These are phyloP conservation scores for Promerops cafer DNA, from an alignment of 2,113 vertebrate species.

Conservation along the genomic window DNA sequence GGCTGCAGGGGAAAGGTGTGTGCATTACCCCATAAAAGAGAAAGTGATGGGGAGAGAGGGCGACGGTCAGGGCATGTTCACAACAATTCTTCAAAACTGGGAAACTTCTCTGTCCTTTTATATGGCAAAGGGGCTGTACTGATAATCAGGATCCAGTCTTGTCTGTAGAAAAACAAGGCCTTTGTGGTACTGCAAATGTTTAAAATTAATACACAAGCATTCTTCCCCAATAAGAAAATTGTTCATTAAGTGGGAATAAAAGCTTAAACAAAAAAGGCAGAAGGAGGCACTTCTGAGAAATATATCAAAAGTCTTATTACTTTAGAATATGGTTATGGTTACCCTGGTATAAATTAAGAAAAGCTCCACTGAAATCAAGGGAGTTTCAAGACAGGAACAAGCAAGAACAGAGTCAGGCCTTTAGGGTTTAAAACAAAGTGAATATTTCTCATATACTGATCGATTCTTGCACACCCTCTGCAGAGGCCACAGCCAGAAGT, in stretches of 20 bases:
- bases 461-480: not conserved
- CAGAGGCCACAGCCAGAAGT: not conserved
- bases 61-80: not conserved
- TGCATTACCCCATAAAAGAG: not conserved
- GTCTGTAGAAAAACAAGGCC: not conserved
- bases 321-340: slow-evolving; percentile 38
- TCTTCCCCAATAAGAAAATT: slow-evolving; percentile 6
- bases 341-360: slow-evolving; percentile 40
- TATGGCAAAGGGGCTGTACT: not conserved
- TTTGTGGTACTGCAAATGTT: not conserved
- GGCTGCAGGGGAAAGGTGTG: not conserved
- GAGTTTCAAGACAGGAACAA: not conserved
- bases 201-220: not conserved
- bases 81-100: not conserved
- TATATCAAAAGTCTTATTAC: slow-evolving; percentile 10
- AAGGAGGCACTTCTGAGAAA: slow-evolving; percentile 39
- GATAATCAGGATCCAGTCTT: not conserved
- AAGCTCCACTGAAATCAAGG: slow-evolving; percentile 35
- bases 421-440: not conserved
- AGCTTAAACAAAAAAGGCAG: slow-evolving; percentile 10
- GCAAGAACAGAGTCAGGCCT: not conserved
- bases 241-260: slow-evolving; percentile 21
- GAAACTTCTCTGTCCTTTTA: not conserved
- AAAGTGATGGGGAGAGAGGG: not conserved
- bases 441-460: not conserved